Base-by-base conservation (phyloP, 2,113 vertebrate species). In the Pangasianodon gigas region DNA sequence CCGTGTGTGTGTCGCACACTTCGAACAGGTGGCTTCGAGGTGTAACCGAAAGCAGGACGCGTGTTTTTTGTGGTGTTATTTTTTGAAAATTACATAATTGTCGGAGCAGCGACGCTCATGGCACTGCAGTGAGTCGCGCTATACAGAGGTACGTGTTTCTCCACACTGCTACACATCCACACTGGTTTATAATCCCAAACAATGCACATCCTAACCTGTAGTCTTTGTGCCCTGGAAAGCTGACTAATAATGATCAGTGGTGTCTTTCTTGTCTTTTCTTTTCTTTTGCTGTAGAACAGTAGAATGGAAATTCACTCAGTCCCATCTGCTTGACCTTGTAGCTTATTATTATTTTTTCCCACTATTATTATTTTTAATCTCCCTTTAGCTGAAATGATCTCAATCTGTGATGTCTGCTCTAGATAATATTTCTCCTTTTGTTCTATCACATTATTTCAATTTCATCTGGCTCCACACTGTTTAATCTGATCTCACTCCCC, bases 251-350 rank as follows among this genome's bases (percentile, higher is more conserved):
- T 75, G 16, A 74, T 19, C 37, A 16, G 13, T 79, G 24, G 14
- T 46, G 24, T 48, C 1, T 3, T 48, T 46, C n/a, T n/a, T n/a
- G n/a, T n/a, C n/a, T 26, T 14, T 48, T 79, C 1, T 51, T 29
- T 80, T 80, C 0, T 51, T 80, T 24, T 14, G 19, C 26, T 80
- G 7, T 51, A 52, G 14, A 2, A 18, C 7, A 29, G 1, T 19
- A 32, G 29, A n/a, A 52, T 51, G 77, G 11, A 14, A 51, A 48
- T 46, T 1, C 41, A 77, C 71, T 74, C 75, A 19, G 1, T 54
- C n/a, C 18, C n/a, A 16, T 71, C 60, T 8, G 52, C 67, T 85
- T 62, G 83, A 86, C 88, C 88, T 86, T 86, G 82, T 79, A 9
- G 29, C 32, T 26, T 24, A 41, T 79, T 0, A 5, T 46, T 80